Evolutionary conservation across 2,113 vertebrate species (phyloP).

Genomic region (Neogale vison): DNA sequence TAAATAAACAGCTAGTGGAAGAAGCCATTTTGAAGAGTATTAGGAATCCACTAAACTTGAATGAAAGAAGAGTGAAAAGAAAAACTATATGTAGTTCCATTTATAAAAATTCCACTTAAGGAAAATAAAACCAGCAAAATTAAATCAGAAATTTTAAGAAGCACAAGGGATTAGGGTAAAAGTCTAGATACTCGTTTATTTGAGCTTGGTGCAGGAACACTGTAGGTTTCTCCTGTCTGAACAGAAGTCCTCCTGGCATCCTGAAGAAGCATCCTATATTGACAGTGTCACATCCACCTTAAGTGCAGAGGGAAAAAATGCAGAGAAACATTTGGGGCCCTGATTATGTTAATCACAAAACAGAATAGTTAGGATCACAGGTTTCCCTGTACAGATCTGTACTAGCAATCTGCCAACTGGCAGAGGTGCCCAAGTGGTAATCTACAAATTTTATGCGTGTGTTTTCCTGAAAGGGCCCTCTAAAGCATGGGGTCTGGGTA

Average conservation of each 20-base stretch:
- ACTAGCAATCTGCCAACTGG: neutral
- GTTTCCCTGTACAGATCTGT: neutral
- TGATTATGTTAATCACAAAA: neutral
- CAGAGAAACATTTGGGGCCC: neutral
- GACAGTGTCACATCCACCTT: neutral
- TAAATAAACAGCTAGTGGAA: neutral
- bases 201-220: neutral
- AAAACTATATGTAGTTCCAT: neutral
- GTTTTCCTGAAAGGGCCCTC: neutral
- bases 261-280: neutral
- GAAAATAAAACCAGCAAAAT: neutral
- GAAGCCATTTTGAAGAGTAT: neutral
- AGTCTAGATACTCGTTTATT: neutral
- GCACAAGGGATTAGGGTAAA: neutral
- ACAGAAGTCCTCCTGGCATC: neutral
- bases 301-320: neutral
- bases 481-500: neutral
- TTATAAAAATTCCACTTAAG: neutral
- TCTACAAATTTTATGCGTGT: neutral
- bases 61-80: neutral
- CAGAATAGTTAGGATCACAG: neutral
- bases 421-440: neutral
- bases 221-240: neutral
- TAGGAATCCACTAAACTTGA: neutral
- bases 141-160: neutral